Percentiles rank a stretch among this genome's conserved stretches.
Evolutionary conservation across 2,797 vertebrate genomes (phyloP).

Genomic region (Hypotaenidia okinawae): DNA sequence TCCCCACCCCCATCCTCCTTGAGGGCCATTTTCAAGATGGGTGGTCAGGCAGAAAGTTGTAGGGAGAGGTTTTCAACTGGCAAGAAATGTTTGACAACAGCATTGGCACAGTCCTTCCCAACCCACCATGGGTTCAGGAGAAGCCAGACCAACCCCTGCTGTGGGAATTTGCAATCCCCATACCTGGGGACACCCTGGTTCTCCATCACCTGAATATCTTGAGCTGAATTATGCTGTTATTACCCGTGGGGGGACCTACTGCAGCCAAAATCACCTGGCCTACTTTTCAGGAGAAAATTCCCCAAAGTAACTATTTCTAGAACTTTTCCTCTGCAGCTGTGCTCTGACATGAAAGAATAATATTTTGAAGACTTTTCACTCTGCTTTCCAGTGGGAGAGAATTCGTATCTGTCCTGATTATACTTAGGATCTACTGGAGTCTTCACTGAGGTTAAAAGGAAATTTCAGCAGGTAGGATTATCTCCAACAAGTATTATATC

Average conservation of each 20-base stretch:
- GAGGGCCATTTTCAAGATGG: background rate
- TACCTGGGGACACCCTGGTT: background rate
- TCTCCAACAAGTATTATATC: conserved; percentile 46
- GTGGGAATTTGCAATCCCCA: background rate
- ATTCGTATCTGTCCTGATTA: conserved; percentile 47
- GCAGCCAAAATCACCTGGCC: background rate
- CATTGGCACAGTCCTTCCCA: background rate
- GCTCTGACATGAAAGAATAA: background rate
- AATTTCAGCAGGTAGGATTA: conserved; percentile 69
- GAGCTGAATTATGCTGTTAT: background rate
- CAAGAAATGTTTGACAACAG: background rate
- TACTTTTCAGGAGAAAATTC: background rate
- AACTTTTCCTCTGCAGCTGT: background rate
- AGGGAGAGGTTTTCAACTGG: background rate
- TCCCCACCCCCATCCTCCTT: background rate
- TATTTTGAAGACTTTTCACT: background rate
- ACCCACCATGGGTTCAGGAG: background rate
- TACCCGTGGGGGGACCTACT: background rate
- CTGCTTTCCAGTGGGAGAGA: conserved; percentile 29
- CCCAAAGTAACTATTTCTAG: background rate
- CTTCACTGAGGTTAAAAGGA: conserved; percentile 61
- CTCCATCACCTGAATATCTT: background rate
- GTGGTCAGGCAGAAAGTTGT: background rate
- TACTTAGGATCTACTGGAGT: conserved; percentile 30
- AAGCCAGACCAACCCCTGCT: background rate